Evolutionary conservation across 1,140 invertebrate species (phyloP), one percentile per base, ranked within the genome.

Genomic region (Meloidogyne floridensis): DNA sequence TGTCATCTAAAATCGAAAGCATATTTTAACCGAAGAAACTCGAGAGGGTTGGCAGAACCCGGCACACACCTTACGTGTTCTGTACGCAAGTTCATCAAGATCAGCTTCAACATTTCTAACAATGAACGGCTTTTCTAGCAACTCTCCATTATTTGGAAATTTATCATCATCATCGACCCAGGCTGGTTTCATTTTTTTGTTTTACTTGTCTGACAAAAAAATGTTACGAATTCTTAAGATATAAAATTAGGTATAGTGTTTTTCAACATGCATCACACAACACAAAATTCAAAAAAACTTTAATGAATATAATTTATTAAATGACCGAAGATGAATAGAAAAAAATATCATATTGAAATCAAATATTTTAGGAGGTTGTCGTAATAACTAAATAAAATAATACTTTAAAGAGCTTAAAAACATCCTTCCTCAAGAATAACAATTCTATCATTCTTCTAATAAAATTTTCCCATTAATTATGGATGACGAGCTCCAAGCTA

Each of bases 141-240:
- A 6, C 3, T n/a, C 5, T 6, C 20, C 9, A 59, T 43, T 3
- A 6, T 56, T 7, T 20, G 6, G 9, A 42, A 53, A 53, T 47
- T 7, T 18, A 4, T 77, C n/a, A 65, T 76, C 54, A 0, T 65
- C 80, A 81, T 81, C 59, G 15, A 81, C 42, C 51, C 70, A 51
- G 15, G 59, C 54, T 80, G 74, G 77, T 75, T 79, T 9, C 65
- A 69, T 70, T 47, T 18, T 56, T n/a, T 43, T 10, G 7, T 47
- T 47, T 47, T 47, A 47, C 47, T 47, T 47, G 47, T 47, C 7
- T 47, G 47, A 47, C 7, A 47, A 47, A 47, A 47, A 8, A 4
- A 47, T 47, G 47, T 47, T 32, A 32, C 32, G 32, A 32, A 32
- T 32, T 47, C 7, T 47, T 47, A 47, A 47, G 7, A 47, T 6